Base-by-base conservation (phyloP, 2,113 vertebrate species). In the Ictalurus punctatus region DNA sequence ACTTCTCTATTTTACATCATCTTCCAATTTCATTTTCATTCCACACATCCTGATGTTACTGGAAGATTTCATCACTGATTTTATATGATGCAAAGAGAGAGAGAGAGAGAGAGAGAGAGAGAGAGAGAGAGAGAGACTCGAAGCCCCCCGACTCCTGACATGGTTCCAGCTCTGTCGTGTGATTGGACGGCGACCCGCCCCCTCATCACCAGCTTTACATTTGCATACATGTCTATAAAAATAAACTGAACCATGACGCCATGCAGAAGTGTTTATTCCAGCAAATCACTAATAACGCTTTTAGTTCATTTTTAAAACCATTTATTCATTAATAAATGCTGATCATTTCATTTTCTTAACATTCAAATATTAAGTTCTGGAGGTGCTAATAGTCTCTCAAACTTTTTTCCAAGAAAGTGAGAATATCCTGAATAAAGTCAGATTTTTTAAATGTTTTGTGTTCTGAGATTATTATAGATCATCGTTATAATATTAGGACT, bases 11-110 rank as follows among this genome's bases (percentile, higher is more conserved):
- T 81, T 81, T 81, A 81, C 52, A 69, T 85, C 40, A 67, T 84
- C 63, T 54, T 54, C 27, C 63, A n/a, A 21, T 69, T 85, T 54
- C 17, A 67, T 30, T 84, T 84, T 52, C 25, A 71, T 69, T 69
- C 40, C 83, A 58, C 78, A 30, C 40, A 3, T 58, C 54, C 79
- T 81, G 79, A 58, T 58, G 52, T 81, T 81, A 81, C 79, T 58
- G 79, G 48, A 81, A 84, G 83, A 71, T 71, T 85, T 71, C 78
- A 82, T 80, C 79, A 82, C 78, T 56, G 86, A 52, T 54, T 56
- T 67, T 63, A 88, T 58, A 82, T 82, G 80, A 65, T 52, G 44
- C 61, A 89, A 76, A 69, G 61, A 85, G 7, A 69, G 83, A 84
- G 13, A 40, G 83, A 76, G 73, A 76, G 7, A 74, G 34, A 74